Conservation (phyloP, 64 coral and sea anemone genomes). For the Acropora tenuis region DNA sequence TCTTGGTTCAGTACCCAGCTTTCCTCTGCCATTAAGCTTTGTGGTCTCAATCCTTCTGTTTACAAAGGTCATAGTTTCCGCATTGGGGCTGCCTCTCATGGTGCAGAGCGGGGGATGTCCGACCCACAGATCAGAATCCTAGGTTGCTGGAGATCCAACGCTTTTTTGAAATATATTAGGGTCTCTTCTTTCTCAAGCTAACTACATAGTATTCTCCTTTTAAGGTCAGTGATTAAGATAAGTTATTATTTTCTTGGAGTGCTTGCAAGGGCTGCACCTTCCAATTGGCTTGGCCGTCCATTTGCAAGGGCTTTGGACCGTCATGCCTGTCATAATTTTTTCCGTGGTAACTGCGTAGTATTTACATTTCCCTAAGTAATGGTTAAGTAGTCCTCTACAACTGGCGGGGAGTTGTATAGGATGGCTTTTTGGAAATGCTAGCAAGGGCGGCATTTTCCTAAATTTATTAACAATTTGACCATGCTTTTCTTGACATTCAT, state of each 20-base stretch:
- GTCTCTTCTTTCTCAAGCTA: not conserved
- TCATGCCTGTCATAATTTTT: not conserved
- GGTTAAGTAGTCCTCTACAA: constrained; percentile 9
- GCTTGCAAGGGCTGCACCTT: constrained; percentile 3
- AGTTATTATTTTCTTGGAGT: not conserved
- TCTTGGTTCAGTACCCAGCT: no score
- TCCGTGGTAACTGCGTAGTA: not conserved
- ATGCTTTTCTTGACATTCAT: not conserved
- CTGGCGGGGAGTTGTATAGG: constrained; percentile 13
- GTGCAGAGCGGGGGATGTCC: no score
- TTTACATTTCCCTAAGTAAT: not conserved
- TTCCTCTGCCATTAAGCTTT: no score
- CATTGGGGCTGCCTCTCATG: no score
- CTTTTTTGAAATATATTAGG: no score
- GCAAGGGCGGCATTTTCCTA: constrained; percentile 6
- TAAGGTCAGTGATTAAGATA: not conserved
- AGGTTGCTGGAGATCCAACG: no score
- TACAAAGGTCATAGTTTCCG: no score
- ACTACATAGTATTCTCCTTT: not conserved
- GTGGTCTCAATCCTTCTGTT: no score
- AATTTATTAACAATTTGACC: not conserved
- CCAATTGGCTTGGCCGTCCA: not conserved
- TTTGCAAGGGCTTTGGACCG: not conserved
- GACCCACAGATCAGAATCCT: no score
- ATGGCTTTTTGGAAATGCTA: not conserved